A percentile compares a stretch with the other conserved stretches of the same genome.
These are phyloP conservation scores for Ammodytes dubius DNA, from an alignment of 2,113 vertebrate genomes.

Conservation along the genomic window DNA sequence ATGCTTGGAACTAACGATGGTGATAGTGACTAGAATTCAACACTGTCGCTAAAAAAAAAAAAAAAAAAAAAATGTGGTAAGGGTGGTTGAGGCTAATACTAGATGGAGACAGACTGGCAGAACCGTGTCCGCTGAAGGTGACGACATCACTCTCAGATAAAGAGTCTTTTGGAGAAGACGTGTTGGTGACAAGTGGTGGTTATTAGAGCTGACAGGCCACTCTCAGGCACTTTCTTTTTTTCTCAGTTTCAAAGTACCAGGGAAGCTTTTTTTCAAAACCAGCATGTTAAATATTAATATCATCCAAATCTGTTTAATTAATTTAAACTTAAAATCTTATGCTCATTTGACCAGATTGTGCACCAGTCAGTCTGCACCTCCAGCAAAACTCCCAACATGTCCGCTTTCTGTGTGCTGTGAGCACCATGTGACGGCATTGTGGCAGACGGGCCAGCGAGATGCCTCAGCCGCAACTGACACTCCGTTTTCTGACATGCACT, in stretches of 20 bases:
- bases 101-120: conserved; percentile 59
- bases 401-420: conserved; percentile 53
- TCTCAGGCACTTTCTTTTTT: conserved; percentile 53
- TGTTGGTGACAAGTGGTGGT: conserved; percentile 60
- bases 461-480: conserved; percentile 53
- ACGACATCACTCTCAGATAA: conserved; percentile 69
- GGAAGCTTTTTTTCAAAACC: conserved; percentile 36
- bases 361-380: conserved; percentile 27
- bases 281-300: conserved; percentile 45
- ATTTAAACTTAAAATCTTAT: conserved; percentile 21
- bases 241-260: conserved; percentile 38
- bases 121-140: conserved; percentile 59
- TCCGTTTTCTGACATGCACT: conserved; percentile 57
- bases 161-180: conserved; percentile 53
- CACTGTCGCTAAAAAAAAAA: conserved; percentile 13
- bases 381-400: conserved; percentile 33
- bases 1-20: conserved; percentile 50
- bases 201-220: conserved; percentile 69
- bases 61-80: not conserved
- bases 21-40: conserved; percentile 24
- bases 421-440: conserved; percentile 56
- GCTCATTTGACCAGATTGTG: conserved; percentile 16
- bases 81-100: conserved; percentile 60
- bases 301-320: conserved; percentile 29
- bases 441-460: conserved; percentile 58